Evolutionary conservation across 1,140 invertebrate genomes (phyloP), one percentile per base, ranked within the genome.

Genomic region (Zaprionus africanus): DNA sequence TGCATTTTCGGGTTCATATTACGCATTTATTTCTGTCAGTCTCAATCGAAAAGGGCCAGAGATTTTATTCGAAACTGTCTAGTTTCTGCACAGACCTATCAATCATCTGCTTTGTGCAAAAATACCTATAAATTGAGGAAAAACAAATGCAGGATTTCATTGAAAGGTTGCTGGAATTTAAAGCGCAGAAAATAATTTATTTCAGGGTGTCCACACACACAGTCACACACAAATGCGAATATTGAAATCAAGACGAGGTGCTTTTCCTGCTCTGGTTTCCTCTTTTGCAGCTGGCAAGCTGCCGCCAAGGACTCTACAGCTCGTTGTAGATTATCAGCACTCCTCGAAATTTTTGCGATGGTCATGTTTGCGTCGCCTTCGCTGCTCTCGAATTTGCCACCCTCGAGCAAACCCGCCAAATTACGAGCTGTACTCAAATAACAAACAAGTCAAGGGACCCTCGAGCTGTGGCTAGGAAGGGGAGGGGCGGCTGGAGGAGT

Each of bases 271-370:
- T 49, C 46, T 2, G 46, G 4, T 22, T 24, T 51, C 46, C 46
- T 51, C 4, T 2, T 24, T 17, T 46, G 0, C n/a, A 41, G 57
- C 66, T 78, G 31, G 9, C 31, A 34, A 34, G 31, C 9, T 4
- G 22, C 62, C 64, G 36, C 65, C 62, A 78, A 73, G 75, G 60
- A 78, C 66, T 81, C 78, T 85, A 81, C 84, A 26, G 70, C 63
- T 70, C 71, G 70, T 59, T 70, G 65, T 81, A 84, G 82, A 81
- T 84, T 78, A 84, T 84, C 82, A 84, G 78, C 61, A 62, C 49
- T 62, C 53, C 59, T 81, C 62, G 74, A 84, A 85, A 85, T 78
- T 85, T 78, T 85, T 84, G 81, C 78, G 78, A 81, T 84, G 82
- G 63, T 66, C 43, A 63, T 68, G 60, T 24, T 59, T 34, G 41